These are phyloP conservation scores for Sebastes melanostomus DNA, from an alignment of 2,797 vertebrate genomes.

Conservation along the genomic window DNA sequence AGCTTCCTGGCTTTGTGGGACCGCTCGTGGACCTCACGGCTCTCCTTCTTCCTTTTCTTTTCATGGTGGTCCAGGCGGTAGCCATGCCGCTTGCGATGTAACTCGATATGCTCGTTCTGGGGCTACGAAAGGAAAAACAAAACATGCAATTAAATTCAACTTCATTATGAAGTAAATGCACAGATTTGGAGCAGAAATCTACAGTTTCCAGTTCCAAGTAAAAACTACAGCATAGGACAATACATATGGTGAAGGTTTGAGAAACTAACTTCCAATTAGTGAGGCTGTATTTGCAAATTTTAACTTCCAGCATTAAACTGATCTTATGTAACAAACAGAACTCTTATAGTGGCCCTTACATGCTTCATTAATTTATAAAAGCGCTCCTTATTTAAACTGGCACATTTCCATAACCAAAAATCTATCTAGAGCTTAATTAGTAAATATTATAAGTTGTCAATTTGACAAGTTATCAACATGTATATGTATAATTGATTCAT, in stretches of 20 bases:
- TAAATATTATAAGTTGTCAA: neutral
- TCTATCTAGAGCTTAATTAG: neutral
- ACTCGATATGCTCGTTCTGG: constrained; percentile 97
- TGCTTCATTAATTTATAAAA: accelerated
- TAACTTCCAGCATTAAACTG: neutral
- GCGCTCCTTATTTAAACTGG: neutral
- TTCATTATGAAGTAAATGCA: neutral
- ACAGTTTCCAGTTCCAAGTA: neutral
- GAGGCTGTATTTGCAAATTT: neutral
- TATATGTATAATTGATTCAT: neutral
- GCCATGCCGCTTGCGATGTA: constrained; percentile 94
- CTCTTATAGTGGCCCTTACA: neutral
- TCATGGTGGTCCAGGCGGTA: constrained; percentile 97
- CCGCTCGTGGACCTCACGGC: constrained; percentile 91
- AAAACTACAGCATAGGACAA: accelerated
- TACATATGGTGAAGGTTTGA: neutral
- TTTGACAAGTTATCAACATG: neutral
- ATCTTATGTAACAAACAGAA: neutral
- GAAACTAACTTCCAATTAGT: neutral
- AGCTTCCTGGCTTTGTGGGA: constrained; percentile 96
- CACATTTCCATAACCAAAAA: neutral
- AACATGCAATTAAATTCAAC: accelerated
- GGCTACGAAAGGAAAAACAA: constrained; percentile 79
- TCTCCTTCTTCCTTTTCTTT: constrained; percentile 95
- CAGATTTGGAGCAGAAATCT: neutral